These are phyloP conservation scores for Pseudotriccus pelzelni DNA, from an alignment of 2,797 vertebrate species.

Conservation along the genomic window DNA sequence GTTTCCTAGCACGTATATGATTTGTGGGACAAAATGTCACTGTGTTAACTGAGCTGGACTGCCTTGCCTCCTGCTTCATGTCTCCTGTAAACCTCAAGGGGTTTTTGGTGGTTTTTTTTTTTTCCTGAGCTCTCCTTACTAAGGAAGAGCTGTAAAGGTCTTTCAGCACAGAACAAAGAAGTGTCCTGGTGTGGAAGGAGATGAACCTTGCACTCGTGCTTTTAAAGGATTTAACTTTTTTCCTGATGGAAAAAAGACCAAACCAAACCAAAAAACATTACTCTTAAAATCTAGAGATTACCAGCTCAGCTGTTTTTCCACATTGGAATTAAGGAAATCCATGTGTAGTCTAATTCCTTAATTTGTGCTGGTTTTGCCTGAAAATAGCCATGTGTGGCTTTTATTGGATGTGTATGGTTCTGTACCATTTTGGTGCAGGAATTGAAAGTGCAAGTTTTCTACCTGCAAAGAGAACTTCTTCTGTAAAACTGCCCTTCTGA, in stretches of 20 bases:
- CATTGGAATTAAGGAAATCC: neutral
- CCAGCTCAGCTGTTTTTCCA: neutral
- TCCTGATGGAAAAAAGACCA: neutral
- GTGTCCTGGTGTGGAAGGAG: neutral
- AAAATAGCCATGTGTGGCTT: neutral
- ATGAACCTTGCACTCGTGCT: neutral
- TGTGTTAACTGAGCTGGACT: slow-evolving; percentile 28
- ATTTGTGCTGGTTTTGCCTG: neutral
- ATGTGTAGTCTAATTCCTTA: neutral
- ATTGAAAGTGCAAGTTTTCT: neutral
- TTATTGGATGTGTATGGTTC: neutral
- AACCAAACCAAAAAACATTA: neutral
- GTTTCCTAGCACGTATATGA: slow-evolving; percentile 27
- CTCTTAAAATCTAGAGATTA: neutral
- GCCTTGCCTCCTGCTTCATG: neutral
- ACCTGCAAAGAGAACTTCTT: neutral
- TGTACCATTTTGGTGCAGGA: neutral
- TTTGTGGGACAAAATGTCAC: slow-evolving; percentile 57
- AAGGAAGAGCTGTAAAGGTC: neutral
- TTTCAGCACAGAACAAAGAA: slow-evolving; percentile 3
- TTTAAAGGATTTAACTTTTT: neutral
- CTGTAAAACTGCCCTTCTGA: neutral
- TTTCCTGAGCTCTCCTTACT: neutral
- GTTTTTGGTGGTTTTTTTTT: neutral
- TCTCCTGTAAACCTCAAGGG: neutral